Base-by-base conservation (phyloP, 2,888 invertebrate species). In the Ephialtes manifestator region DNA sequence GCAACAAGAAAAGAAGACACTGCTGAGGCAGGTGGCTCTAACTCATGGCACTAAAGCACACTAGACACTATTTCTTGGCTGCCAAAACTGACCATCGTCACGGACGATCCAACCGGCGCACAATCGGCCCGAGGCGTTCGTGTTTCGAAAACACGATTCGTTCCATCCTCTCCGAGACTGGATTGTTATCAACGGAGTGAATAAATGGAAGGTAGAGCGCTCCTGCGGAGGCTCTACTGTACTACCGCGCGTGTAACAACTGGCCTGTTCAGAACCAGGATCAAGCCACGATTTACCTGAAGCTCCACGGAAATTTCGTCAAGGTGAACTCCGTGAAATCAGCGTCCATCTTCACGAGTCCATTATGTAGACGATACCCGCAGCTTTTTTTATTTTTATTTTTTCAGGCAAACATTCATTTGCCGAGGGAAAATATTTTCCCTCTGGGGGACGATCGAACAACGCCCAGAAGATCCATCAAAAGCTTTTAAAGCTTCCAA, bases 91-190 rank as follows among this genome's bases (percentile, higher is more conserved):
- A 88, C 89, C 87, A 79, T 81, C 87, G 87, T 89, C 88, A 86
- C 86, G 85, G 82, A 83, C 70, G 70, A 46, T 81, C 75, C 24
- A 2, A 2, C 24, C 35, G 58, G 74, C 67, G 67, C 80, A 87
- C 87, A 88, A 90, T 89, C 85, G 86, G 85, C 76, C 81, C 87
- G 89, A 90, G 88, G 88, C 88, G 87, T 88, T 86, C 87, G 86
- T 92, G 91, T 92, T 93, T 92, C 89, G 91, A 92, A 92, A 92
- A 92, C 92, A 92, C 89, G 67, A 93, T 93, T 93, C 91, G 93
- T 93, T 93, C 91, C 92, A 86, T 90, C 79, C 60, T 68, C 75
- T 35, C 63, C 70, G 51, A 82, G 74, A 48, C 70, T 78, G 89
- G 87, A 91, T 92, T 89, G 88, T 90, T 91, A 93, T 93, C 90